Evolutionary conservation across 2,113 vertebrate species (phyloP).

Genomic region (Neopipo cinnamomea): DNA sequence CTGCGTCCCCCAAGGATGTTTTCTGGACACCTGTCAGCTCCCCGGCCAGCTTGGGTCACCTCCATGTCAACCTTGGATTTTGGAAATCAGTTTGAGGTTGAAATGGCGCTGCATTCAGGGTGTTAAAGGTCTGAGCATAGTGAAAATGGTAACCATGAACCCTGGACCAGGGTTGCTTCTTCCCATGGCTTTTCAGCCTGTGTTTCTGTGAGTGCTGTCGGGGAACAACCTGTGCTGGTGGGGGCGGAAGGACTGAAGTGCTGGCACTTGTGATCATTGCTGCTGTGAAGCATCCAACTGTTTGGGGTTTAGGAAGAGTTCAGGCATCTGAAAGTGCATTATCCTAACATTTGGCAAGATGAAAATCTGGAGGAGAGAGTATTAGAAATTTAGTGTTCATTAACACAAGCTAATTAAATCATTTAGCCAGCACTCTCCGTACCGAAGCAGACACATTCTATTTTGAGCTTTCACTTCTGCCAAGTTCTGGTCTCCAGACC

Average conservation of each 20-base stretch:
- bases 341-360: background rate
- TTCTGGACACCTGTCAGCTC: background rate
- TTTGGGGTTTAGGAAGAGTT: background rate
- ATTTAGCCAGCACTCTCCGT: background rate
- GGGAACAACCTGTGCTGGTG: background rate
- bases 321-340: background rate
- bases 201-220: background rate
- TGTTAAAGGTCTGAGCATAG: background rate
- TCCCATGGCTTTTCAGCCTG: fast-evolving
- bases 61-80: background rate
- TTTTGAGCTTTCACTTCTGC: constrained; percentile 3
- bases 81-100: background rate
- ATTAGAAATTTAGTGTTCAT: background rate
- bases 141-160: background rate
- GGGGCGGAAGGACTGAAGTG: background rate
- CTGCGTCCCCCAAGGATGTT: fast-evolving
- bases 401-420: background rate
- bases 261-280: background rate
- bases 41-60: background rate
- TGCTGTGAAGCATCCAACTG: background rate
- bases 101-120: background rate
- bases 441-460: background rate
- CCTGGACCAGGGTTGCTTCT: background rate
- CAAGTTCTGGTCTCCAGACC: background rate
- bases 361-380: background rate